Base-by-base conservation (phyloP, 2,113 vertebrate species). In the rabbit (Oryctolagus cuniculus) region DNA sequence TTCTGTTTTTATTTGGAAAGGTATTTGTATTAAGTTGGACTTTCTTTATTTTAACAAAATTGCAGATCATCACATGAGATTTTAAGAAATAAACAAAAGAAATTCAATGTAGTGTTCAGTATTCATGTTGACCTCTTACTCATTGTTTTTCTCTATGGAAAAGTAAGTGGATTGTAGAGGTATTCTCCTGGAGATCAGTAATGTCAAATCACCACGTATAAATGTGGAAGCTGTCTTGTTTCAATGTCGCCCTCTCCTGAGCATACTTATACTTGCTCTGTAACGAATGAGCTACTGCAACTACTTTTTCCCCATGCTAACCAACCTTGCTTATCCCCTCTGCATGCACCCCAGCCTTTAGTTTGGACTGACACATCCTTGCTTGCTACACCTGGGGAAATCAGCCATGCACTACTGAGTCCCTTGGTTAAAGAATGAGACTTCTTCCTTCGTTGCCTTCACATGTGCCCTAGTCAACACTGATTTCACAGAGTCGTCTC, bases 281-380 rank as follows among this genome's bases (percentile, higher is more conserved):
- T 9, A 27, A 0, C 13, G 8, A 44, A 44, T 10, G 49, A 22
- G 25, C 10, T 3, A 0, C 53, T 15, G 5, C 4, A 7, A 5
- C 3, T 17, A 44, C 29, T 6, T 0, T 36, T 44, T 17, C 64
- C 10, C 21, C 27, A 1, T 0, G 21, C 22, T 25, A 44, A 61
- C 36, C 89, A 29, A 4, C 51, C 27, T 66, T 27, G 15, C 61
- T 85, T 34, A 38, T 5, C 27, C 17, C n/a, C 72, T 34, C 34
- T 8, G 34, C 17, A 7, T 17, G 16, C 1, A 10, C 3, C 15
- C 13, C n/a, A 67, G 19, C 34, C 73, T 29, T 38, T 73, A 11
- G 21, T 25, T 91, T 25, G 25, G 2, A 36, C 5, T 3, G 9
- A 0, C 27, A 53, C 10, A 53, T 36, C 34, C 3, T 27, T 49